phyloP scores from a whole-genome alignment of 2,797 vertebrate genomes.

The Syngnathus rostellatus region DNA sequence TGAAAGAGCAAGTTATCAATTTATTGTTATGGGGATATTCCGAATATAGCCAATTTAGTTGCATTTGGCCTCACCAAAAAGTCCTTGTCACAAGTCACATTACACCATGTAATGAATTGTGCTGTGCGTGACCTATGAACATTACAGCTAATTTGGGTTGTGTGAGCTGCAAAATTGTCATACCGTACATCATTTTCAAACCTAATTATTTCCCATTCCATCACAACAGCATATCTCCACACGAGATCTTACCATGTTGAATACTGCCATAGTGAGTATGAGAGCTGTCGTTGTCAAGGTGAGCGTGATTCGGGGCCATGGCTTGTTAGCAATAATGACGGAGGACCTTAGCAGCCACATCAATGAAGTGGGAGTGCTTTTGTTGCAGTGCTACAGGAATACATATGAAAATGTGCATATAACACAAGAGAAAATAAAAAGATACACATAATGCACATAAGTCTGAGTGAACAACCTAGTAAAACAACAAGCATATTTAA shows the following conservation, averaged over 20 bases:
- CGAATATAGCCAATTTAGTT: background rate
- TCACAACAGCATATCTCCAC: background rate
- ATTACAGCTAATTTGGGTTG: background rate
- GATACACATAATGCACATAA: no score
- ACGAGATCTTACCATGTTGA: conserved; percentile 80
- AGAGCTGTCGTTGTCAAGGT: conserved; percentile 82
- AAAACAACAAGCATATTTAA: background rate
- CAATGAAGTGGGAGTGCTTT: conserved; percentile 77
- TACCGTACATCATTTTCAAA: background rate
- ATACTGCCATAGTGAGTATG: conserved; percentile 84
- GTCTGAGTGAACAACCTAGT: background rate
- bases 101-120: background rate
- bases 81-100: background rate
- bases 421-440: background rate
- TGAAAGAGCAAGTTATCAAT: background rate
- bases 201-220: background rate
- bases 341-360: conserved; percentile 85
- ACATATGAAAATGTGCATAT: conserved; percentile 9
- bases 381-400: conserved; percentile 78
- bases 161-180: background rate
- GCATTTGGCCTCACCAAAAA: background rate
- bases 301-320: conserved; percentile 84
- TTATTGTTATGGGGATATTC: background rate
- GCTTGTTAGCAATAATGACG: conserved; percentile 83
- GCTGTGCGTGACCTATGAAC: background rate